phyloP scores from a whole-genome alignment of 1,140 invertebrate genomes.

The Battus philenor region DNA sequence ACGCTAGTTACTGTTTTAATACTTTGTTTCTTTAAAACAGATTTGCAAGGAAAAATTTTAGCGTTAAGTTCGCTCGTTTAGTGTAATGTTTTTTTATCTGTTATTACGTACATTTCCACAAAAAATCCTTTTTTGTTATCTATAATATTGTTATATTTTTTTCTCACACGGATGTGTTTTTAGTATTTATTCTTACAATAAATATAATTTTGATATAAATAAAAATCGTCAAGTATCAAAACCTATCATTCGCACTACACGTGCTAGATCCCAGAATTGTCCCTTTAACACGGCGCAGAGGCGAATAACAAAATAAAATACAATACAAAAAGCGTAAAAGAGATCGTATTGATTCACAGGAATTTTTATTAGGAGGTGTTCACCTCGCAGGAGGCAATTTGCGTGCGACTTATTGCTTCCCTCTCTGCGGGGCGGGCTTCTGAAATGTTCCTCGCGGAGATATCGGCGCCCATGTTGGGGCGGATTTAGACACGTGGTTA shows the following conservation, averaged over 20 bases:
- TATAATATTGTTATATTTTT: too few species aligned
- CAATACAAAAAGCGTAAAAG: slow-evolving; percentile 70
- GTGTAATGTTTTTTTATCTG: too few species aligned
- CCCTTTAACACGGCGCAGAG: slow-evolving; percentile 67
- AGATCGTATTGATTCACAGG: slow-evolving; percentile 71
- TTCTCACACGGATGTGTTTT: too few species aligned
- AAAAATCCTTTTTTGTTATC: too few species aligned
- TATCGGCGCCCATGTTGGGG: not conserved
- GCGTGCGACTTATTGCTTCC: slow-evolving; percentile 51
- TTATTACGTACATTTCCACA: too few species aligned
- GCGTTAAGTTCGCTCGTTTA: too few species aligned
- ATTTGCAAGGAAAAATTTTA: too few species aligned
- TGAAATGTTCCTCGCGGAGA: slow-evolving; percentile 1
- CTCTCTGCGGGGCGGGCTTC: slow-evolving; percentile 12
- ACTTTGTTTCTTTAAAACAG: too few species aligned
- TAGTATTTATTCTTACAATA: too few species aligned
- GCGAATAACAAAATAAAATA: slow-evolving; percentile 70
- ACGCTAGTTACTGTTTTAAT: too few species aligned
- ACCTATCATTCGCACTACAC: slow-evolving; percentile 21
- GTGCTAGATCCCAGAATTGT: slow-evolving; percentile 60
- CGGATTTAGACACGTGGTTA: not conserved
- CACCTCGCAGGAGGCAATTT: slow-evolving; percentile 44
- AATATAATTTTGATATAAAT: too few species aligned
- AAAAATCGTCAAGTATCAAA: slow-evolving; percentile 43
- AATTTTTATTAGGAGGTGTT: slow-evolving; percentile 72